Evolutionary conservation across 2,113 vertebrate species (phyloP), one percentile per base, ranked within the genome.

Genomic region (Bubo scandiacus): DNA sequence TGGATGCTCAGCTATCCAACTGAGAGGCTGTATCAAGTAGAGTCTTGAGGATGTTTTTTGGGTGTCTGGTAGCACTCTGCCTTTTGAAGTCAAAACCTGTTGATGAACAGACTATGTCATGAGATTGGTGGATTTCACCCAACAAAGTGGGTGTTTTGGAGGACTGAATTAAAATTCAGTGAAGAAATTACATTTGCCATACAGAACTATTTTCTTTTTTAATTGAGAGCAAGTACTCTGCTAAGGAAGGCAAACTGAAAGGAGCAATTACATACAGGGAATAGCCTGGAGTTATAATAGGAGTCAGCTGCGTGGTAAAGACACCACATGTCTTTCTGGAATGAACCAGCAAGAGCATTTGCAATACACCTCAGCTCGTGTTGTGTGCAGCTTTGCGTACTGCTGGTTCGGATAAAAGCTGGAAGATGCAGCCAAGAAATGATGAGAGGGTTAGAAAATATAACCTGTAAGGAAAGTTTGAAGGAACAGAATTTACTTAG

Each of bases 111-210:
- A 32, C 54, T 62, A 6, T 83, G 23, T 45, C 6, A 54, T 17
- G 29, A 63, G 79, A 40, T 22, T 12, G 26, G 43, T 91, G 81
- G 18, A 52, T 94, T 94, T 82, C 61, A 42, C 75, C 84, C 62
- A 85, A 27, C 5, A 36, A 54, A 82, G 63, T 86, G 49, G 45
- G 45, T 66, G 75, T 83, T 90, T 90, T 54, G 72, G 62, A 91
- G 81, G 32, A 57, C 54, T 77, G 78, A 85, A 65, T 85, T 96
- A 80, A 93, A 95, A 95, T 88, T 73, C 75, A 88, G 49, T 86
- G 85, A 83, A 92, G 80, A 90, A 95, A 80, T 88, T 68, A 34
- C 30, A 49, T 90, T 88, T 85, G 62, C 70, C 66, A n/a, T 91
- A 47, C 6, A 85, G 74, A 97, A 66, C 30, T 85, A 10, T 77